Conservation (phyloP, 2,888 invertebrate genomes). For the Amblyjoppa fuscipennis region DNA sequence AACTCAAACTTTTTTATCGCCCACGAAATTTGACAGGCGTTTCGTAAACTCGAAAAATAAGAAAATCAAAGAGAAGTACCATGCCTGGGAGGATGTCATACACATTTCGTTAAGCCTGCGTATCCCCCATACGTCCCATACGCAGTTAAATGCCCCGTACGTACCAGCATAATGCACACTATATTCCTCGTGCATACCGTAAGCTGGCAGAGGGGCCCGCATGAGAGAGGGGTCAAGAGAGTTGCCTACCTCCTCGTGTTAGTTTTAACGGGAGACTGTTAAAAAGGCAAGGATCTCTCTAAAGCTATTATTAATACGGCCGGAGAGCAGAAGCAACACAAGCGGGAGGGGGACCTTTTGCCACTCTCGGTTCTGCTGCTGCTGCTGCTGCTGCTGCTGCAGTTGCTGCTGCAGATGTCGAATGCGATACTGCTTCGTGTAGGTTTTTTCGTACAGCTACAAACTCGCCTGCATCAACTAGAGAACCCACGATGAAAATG, state of each 20-base stretch:
- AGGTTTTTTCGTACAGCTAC: neutral
- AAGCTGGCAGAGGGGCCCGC: neutral
- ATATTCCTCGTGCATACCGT: neutral
- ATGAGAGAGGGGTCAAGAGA: constrained; percentile 1
- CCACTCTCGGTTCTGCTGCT: constrained; percentile 19
- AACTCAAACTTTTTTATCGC: too few species aligned
- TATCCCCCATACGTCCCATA: too few species aligned
- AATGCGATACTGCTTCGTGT: constrained; percentile 18
- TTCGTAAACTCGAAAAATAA: too few species aligned
- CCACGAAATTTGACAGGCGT: too few species aligned
- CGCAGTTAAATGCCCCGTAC: neutral
- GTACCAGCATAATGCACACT: constrained; percentile 4
- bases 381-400: neutral
- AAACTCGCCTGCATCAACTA: neutral
- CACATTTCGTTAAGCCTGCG: too few species aligned
- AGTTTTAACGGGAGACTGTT: constrained; percentile 75
- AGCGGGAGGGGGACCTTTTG: constrained; percentile 57
- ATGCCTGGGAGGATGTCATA: too few species aligned
- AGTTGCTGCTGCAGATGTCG: constrained; percentile 1
- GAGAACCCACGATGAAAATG: neutral
- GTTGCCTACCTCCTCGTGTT: constrained; percentile 39
- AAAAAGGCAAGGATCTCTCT: constrained; percentile 79
- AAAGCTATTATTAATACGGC: constrained; percentile 80
- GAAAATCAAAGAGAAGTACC: too few species aligned
- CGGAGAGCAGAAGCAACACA: constrained; percentile 68